Conservation (phyloP, 23 tunicate genomes). For the Halocynthia aurantium region DNA sequence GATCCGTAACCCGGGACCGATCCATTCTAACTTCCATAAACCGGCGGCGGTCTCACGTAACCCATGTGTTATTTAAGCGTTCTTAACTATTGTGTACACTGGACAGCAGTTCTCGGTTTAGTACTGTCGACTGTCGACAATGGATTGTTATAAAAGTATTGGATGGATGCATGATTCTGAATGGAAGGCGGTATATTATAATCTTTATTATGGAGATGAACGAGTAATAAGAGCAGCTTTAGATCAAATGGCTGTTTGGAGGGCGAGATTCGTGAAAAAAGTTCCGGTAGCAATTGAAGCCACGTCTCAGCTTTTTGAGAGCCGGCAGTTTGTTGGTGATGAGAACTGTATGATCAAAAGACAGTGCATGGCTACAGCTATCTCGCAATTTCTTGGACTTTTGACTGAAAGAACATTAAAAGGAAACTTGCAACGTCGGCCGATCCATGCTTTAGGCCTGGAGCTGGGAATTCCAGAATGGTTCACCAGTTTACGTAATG, state of each 20-base stretch:
- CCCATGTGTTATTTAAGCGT: no score
- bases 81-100: background rate
- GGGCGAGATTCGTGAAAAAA: conserved; percentile 23
- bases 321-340: conserved; percentile 5
- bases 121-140: no score
- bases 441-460: conserved; percentile 40
- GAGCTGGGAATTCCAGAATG: conserved; percentile 77
- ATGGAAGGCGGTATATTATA: conserved; percentile 41
- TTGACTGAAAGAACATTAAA: conserved; percentile 39
- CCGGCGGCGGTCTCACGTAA: no score
- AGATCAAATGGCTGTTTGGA: conserved; percentile 41
- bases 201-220: conserved; percentile 30
- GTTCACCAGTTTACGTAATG: conserved; percentile 48
- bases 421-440: background rate
- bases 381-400: conserved; percentile 59
- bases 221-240: conserved; percentile 29
- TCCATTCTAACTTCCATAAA: no score
- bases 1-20: no score
- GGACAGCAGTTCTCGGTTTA: no score
- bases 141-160: conserved; percentile 2
- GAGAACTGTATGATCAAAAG: background rate
- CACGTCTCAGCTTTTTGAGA: conserved; percentile 38
- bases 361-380: conserved; percentile 32
- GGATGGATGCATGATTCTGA: conserved; percentile 56
- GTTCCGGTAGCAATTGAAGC: conserved; percentile 79